phyloP scores from a whole-genome alignment of 64 coral and sea anemone species.

The Actinia tenebrosa region DNA sequence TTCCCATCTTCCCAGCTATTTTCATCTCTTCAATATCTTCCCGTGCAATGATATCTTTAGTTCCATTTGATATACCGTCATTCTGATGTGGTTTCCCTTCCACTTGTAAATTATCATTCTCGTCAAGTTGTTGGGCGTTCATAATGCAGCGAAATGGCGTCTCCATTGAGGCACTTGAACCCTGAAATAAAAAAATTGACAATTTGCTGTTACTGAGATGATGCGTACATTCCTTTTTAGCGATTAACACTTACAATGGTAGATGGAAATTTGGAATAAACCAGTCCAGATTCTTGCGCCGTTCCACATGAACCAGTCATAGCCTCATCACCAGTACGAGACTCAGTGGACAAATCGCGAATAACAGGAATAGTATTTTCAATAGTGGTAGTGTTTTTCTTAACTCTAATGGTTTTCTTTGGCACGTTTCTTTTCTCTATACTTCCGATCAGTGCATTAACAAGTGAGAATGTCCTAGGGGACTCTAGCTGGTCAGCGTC shows the following conservation, averaged over 20 bases:
- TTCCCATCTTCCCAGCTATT: no score
- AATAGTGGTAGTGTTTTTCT: neutral
- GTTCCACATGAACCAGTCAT: conserved; percentile 19
- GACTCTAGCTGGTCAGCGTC: neutral
- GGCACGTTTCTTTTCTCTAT: conserved; percentile 41
- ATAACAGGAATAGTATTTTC: neutral
- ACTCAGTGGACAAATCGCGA: neutral
- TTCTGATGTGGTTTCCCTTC: neutral
- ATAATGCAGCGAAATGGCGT: neutral
- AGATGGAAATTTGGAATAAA: neutral
- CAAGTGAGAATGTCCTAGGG: conserved; percentile 37
- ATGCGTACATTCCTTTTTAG: neutral
- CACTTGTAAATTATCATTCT: conserved; percentile 10
- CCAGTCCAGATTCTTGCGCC: neutral
- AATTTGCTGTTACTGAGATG: no score
- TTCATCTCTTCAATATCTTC: neutral
- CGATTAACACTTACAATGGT: neutral
- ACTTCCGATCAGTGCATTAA: conserved; percentile 45
- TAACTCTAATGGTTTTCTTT: neutral
- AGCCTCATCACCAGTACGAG: conserved; percentile 22
- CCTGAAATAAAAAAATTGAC: neutral
- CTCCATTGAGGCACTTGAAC: neutral
- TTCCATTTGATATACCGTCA: neutral
- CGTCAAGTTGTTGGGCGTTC: neutral
- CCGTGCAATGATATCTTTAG: neutral